Base-by-base conservation (phyloP, 2,888 invertebrate genomes). In the Subacronicta megacephala region DNA sequence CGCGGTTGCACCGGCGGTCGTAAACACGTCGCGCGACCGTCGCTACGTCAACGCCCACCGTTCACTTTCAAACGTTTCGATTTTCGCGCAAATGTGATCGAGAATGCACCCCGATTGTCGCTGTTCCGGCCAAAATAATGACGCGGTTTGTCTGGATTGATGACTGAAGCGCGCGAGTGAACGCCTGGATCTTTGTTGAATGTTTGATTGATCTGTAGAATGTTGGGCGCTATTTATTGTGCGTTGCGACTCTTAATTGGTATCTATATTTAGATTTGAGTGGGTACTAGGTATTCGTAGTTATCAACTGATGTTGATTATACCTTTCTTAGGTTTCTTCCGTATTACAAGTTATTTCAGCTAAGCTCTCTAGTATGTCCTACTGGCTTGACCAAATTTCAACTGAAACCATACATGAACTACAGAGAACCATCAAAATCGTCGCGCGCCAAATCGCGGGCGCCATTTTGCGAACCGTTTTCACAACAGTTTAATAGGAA, bases 401-500 rank as follows among this genome's bases (percentile, higher is more conserved):
- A 51, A 49, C 42, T 53, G 64, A 60, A 68, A 60, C 43, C 55
- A 44, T 42, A 13, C 41, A 40, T 33, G 37, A 18, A 58, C 46
- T 76, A 73, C 68, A 66, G 46, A 42, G 77, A 67, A 69, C 72
- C 52, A 73, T 66, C 72, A 69, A 63, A 75, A 74, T 72, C 57
- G 62, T 66, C 69, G 42, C 61, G 50, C 54, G 44, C 69, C 72
- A 67, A 51, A 62, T 61, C 59, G 37, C 58, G 44, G 69, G 65
- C 81, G 84, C 87, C 84, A 85, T 85, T 78, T 85, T 84, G 82
- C 75, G 80, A 73, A 75, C 81, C 79, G 76, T 78, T 82, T 81
- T 75, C 81, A 81, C 84, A 85, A 84, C 87, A 83, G 86, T 87
- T 90, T 90, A 88, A 92, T 92, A 90, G 90, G 88, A 89, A 90